A percentile compares a stretch with the other conserved stretches of the same genome.
Conservation (phyloP, 2,797 vertebrate species). For the Myotis daubentonii region DNA sequence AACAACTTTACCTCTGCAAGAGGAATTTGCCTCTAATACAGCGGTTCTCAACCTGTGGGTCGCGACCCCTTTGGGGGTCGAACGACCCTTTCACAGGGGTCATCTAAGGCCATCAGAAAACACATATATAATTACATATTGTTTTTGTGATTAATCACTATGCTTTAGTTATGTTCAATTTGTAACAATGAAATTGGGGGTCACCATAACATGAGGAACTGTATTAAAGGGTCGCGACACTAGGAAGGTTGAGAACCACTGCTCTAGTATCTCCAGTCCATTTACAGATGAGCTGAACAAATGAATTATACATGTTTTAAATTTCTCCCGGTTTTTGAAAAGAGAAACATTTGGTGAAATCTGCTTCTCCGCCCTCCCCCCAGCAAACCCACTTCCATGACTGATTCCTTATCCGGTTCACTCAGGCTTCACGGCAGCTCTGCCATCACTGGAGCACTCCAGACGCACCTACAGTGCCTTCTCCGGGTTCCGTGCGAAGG, state of each 20-base stretch:
- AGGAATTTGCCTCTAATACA: not conserved
- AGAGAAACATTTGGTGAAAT: not conserved
- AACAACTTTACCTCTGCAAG: not conserved
- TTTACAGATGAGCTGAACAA: not conserved
- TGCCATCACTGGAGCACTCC: not conserved
- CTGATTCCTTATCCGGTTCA: not conserved
- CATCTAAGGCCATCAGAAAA: no score
- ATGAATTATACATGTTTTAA: not conserved
- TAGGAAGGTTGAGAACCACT: no score
- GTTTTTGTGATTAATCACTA: no score
- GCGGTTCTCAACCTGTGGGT: no score
- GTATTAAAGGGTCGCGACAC: no score
- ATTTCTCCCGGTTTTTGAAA: not conserved
- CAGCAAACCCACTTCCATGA: not conserved
- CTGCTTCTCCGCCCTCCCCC: not conserved
- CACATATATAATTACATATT: no score
- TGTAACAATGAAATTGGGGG: no score
- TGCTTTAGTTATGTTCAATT: no score
- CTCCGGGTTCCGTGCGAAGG: not conserved
- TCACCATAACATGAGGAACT: no score
- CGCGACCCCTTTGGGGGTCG: no score
- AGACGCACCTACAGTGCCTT: accelerated
- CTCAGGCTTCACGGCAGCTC: not conserved
- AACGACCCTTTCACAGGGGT: no score
- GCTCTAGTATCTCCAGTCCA: not conserved